A percentile compares a stretch with the other conserved stretches of the same genome.
These are phyloP conservation scores for Paracentrotus lividus DNA, from an alignment of 53 echinoderm and acorn worm species.

Conservation along the genomic window DNA sequence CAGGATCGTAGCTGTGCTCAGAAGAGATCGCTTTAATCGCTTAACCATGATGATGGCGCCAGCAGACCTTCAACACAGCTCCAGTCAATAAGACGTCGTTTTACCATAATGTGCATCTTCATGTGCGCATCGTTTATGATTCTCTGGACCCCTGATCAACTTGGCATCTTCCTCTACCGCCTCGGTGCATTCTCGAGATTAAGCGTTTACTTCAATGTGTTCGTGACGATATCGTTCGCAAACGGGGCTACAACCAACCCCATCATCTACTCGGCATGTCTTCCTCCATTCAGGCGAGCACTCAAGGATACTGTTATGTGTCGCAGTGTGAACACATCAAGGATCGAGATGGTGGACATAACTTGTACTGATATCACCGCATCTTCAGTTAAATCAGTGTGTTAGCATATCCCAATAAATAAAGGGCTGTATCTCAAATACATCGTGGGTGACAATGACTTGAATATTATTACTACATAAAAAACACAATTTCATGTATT, in stretches of 20 bases:
- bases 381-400: too few relatives aligned
- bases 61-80: background rate
- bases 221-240: background rate
- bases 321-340: background rate
- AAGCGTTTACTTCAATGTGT: background rate
- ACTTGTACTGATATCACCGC: background rate
- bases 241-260: conserved; percentile 30
- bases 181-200: background rate
- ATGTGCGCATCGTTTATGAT: conserved; percentile 34
- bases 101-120: conserved; percentile 52
- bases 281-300: conserved; percentile 36
- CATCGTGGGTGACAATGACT: too few relatives aligned
- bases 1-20: background rate
- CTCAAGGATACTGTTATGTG: background rate
- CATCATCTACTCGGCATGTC: conserved; percentile 56
- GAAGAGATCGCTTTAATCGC: background rate
- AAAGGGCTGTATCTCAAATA: too few relatives aligned
- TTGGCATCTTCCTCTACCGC: conserved; percentile 28
- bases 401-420: too few relatives aligned
- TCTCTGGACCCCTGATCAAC: conserved; percentile 52
- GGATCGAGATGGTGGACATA: background rate
- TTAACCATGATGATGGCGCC: background rate
- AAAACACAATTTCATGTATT: too few relatives aligned
- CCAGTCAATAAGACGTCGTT: conserved; percentile 3
- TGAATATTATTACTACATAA: too few relatives aligned